Evolutionary conservation across 2,113 vertebrate species (phyloP), one percentile per base, ranked within the genome.

Genomic region (Elanoides forficatus): DNA sequence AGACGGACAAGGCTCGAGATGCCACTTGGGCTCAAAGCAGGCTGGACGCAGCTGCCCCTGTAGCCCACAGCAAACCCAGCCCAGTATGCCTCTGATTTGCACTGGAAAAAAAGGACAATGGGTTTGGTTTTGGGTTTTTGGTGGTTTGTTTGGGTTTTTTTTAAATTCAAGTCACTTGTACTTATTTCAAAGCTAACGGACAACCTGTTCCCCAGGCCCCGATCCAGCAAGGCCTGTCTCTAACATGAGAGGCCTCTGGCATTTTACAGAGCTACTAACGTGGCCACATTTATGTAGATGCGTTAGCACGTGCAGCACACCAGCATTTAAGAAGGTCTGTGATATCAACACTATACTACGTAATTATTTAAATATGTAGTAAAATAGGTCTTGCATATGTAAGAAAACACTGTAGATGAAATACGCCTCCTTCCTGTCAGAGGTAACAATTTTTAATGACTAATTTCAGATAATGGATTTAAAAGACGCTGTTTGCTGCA

Each of bases 271-370:
- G 68, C 30, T 56, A 52, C 14, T 11, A 40, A 63, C 0, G 0
- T 7, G 38, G 40, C 38, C 7, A 1, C 0, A 0, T 7, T 55
- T 27, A 30, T 0, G 0, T 12, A 32, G 32, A 4, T 0, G 0
- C 0, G 0, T 79, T 34, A 55, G 21, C 15, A 13, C 30, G 11
- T 1, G 23, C 29, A 55, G 58, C 5, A 5, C 38, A 47, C 21
- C 60, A 75, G 29, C 34, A 20, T 29, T 74, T n/a, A 21, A 78
- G 40, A 56, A 71, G 34, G 62, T 14, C 63, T 36, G 26, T 9
- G 18, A 36, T 45, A 79, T 12, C 58, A 56, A 9, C n/a, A 50
- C 15, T 38, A 11, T 4, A n/a, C 86, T 26, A 40, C 21, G 38
- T 6, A 55, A 16, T 17, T 59, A 85, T 71, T 87, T 67, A 88